Conservation (phyloP, 2,888 invertebrate genomes). For the Nycteola revayana region DNA sequence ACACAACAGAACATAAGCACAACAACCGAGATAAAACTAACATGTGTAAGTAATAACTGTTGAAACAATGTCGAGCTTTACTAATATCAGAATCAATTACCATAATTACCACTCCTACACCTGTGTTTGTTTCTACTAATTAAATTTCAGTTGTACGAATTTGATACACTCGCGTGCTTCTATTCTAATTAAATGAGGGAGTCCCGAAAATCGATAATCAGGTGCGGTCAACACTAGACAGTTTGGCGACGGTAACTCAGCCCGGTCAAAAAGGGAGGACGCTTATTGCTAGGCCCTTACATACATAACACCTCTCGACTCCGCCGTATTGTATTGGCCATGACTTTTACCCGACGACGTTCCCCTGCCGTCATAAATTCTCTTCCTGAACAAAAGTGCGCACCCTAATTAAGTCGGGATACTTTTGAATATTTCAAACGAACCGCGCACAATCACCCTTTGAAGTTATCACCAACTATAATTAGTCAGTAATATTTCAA, state of each 20-base stretch:
- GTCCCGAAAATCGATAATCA: slow-evolving; percentile 32
- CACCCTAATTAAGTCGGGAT: slow-evolving; percentile 63
- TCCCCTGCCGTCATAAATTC: slow-evolving; percentile 55
- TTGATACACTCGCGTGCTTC: slow-evolving; percentile 28
- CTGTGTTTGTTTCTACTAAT: slow-evolving; percentile 24
- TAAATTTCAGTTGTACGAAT: slow-evolving; percentile 25
- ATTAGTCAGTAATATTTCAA: slow-evolving; percentile 47
- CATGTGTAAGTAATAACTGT: slow-evolving; percentile 12
- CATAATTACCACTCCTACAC: slow-evolving; percentile 19
- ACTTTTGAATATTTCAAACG: slow-evolving; percentile 61
- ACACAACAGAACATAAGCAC: slow-evolving; percentile 1
- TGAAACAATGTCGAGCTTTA: slow-evolving; percentile 11
- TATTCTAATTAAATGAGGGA: slow-evolving; percentile 29
- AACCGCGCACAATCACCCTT: slow-evolving; percentile 35
- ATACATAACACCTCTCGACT: slow-evolving; percentile 56
- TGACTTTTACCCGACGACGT: slow-evolving; percentile 53
- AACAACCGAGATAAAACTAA: slow-evolving; percentile 7
- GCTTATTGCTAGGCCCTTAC: slow-evolving; percentile 54
- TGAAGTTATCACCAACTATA: slow-evolving; percentile 45
- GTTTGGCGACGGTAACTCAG: slow-evolving; percentile 62
- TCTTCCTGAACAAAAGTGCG: slow-evolving; percentile 51
- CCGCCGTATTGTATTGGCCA: slow-evolving; percentile 47
- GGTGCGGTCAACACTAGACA: slow-evolving; percentile 56
- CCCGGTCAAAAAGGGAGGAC: slow-evolving; percentile 61
- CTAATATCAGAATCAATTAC: slow-evolving; percentile 22